Evolutionary conservation across 2,797 vertebrate species (phyloP).

Genomic region (Nannoperca australis): DNA sequence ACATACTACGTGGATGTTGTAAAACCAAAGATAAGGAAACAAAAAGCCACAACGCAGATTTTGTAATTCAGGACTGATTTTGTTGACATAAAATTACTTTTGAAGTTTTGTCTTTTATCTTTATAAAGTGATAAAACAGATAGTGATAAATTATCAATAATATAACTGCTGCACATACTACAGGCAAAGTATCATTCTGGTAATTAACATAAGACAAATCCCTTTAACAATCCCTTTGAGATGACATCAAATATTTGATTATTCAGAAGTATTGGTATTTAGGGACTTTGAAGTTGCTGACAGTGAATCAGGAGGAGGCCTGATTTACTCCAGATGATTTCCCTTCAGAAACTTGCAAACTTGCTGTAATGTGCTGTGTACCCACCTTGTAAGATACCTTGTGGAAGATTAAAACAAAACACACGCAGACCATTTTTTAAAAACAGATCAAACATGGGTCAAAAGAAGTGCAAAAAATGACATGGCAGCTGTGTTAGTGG

Average conservation of each 20-base stretch:
- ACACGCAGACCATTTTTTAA: not conserved
- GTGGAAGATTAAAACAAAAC: not conserved
- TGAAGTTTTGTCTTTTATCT: not conserved
- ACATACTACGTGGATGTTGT: not conserved
- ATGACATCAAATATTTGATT: conserved; percentile 18
- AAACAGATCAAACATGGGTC: not conserved
- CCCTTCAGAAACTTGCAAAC: not conserved
- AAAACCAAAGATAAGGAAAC: not conserved
- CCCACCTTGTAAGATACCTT: not conserved
- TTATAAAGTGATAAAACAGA: not conserved
- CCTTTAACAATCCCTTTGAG: conserved; percentile 17
- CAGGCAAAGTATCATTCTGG: conserved; percentile 10
- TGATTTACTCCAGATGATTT: not conserved
- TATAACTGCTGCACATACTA: not conserved
- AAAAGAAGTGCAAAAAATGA: conserved; percentile 2
- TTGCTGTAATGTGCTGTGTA: not conserved
- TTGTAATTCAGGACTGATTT: not conserved
- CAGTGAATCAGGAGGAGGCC: conserved; percentile 2
- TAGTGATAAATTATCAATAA: conserved; percentile 1
- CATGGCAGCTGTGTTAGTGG: conserved; percentile 6
- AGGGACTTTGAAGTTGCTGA: conserved; percentile 18
- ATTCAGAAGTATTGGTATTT: conserved; percentile 9
- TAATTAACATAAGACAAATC: conserved; percentile 30
- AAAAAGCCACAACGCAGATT: no score
- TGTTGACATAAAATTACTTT: conserved; percentile 1